Base-by-base conservation (phyloP, 2,113 vertebrate genomes). In the Chloropsis cyanopogon region DNA sequence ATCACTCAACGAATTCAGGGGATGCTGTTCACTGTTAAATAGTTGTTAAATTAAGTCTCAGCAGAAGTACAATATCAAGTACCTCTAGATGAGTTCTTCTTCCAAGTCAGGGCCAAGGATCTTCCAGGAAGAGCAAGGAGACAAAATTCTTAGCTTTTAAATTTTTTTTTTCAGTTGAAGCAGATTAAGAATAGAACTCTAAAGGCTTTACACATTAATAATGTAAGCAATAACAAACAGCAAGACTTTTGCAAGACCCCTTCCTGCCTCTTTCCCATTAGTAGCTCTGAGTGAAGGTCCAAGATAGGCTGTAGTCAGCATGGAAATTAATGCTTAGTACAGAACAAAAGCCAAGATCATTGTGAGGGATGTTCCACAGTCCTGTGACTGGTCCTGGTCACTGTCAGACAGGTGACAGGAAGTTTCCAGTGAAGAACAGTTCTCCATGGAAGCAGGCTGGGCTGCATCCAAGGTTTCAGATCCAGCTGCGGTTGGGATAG, bases 381-480 rank as follows among this genome's bases (percentile, higher is more conserved):
- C 15, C 31, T 0, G 0, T 28, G 33, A 10, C 17, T 68, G 25
- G 4, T 9, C 22, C 8, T 25, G 21, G 33, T 37, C 35, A 29
- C 29, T 56, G 23, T 35, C 56, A 69, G 19, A 33, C 8, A 59
- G 20, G 21, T 35, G 50, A 33, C 25, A 29, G 6, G 10, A 86
- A 29, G 9, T 25, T 26, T 75, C 21, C 26, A 39, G 2, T 44
- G 70, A 53, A 35, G n/a, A 82, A 14, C 2, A 3, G 53, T 12
- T 69, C 26, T 18, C 6, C 4, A 17, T 18, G 20, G 29, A 70
- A 73, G 9, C 23, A 60, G 26, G 3, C 17, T 72, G 35, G 12
- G 14, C 11, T 84, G 15, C 14, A 37, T 12, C 28, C n/a, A 25
- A 15, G 14, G 10, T 56, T n/a, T 78, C 29, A 22, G 3, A 4